Base-by-base conservation (phyloP, 2,888 invertebrate species). In the Escarpia spicata region DNA sequence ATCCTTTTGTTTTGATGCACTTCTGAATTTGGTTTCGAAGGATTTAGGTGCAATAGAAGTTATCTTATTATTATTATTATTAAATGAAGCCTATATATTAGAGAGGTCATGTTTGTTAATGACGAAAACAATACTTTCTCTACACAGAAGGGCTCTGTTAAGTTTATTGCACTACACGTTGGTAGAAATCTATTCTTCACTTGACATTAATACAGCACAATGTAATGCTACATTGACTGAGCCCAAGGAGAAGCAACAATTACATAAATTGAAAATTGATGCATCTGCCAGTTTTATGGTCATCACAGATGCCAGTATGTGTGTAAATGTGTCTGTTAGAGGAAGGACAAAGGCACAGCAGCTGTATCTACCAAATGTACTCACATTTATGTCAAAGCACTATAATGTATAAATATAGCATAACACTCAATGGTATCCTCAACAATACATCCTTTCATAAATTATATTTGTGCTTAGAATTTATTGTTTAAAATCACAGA, bases 321-420 rank as follows among this genome's bases (percentile, higher is more conserved):
- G 75, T 75, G 75, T 75, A 75, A 75, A 75, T 75, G 75, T 75
- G 75, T 75, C 75, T 75, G 75, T 26, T 75, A 26, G 75, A 75
- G 75, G 19, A 26, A 26, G 19, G 6, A 75, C 75, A 75, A 60
- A 75, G 75, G 75, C 19, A 4, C 75, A 75, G 6, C 75, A 26
- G 75, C 60, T 60, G 60, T 9, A 60, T 19, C 9, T 19, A 60
- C 4, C n/a, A n/a, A 26, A 3, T 75, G 75, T 75, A 75, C n/a
- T 75, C 75, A 75, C 75, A 75, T 75, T 75, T 75, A 75, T 26
- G 26, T 26, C 75, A 75, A 3, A 26, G 75, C 26, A 75, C 19
- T 6, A 75, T 75, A 26, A 26, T 75, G 75, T 75, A 75, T 75
- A 26, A 26, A 15, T 26, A 75, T 26, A n/a, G 75, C n/a, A 75